Conservation (phyloP, 2,113 vertebrate species). For the Neolamprologus longior region DNA sequence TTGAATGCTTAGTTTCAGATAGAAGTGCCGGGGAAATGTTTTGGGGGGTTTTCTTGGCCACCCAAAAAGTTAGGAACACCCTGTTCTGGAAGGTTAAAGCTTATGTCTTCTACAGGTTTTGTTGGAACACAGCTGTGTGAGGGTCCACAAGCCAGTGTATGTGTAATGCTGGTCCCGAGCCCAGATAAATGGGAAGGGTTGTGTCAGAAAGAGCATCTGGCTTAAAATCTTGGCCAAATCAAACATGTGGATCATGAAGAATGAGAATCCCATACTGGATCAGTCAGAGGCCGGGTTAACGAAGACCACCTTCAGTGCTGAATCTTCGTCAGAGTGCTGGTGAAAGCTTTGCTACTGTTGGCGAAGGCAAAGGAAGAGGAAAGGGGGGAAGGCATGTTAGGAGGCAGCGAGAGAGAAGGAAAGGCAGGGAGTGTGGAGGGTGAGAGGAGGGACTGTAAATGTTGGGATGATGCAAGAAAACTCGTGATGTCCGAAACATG, state of each 20-base stretch:
- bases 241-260: neutral
- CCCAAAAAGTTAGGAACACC: neutral
- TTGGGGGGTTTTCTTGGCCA: fast-evolving
- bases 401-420: neutral
- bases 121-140: fast-evolving
- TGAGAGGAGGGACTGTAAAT: neutral
- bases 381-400: neutral
- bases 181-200: neutral
- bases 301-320: neutral
- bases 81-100: neutral
- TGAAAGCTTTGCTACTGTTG: neutral
- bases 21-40: fast-evolving
- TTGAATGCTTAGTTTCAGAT: neutral
- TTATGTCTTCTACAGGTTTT: neutral
- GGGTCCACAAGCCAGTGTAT: neutral
- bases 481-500: fast-evolving
- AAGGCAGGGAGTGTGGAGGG: neutral
- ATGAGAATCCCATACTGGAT: neutral
- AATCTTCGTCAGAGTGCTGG: fast-evolving
- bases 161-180: neutral
- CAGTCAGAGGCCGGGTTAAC: neutral
- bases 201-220: neutral
- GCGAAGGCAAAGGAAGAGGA: fast-evolving
- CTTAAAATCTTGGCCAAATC: neutral
- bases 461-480: neutral